Conservation (phyloP, 2,888 invertebrate genomes). For the Aradus depressus region DNA sequence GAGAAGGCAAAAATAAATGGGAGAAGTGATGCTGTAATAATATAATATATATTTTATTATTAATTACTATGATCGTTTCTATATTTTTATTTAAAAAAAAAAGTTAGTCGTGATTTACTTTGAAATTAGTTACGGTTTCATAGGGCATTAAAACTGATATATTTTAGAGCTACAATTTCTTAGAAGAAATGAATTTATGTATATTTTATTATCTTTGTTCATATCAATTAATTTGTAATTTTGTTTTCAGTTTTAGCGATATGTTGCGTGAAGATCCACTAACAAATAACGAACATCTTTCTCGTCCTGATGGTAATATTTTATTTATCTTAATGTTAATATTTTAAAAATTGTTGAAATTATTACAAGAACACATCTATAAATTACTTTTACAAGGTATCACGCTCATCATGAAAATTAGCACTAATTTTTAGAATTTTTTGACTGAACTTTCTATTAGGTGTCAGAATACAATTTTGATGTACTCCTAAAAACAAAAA, state of each 20-base stretch:
- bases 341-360: no score
- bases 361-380: no score
- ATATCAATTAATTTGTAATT: not conserved
- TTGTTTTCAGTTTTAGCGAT: constrained; percentile 3
- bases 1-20: no score
- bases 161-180: not conserved
- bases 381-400: no score
- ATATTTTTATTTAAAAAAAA: not conserved
- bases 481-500: no score
- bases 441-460: no score
- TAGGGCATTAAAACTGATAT: not conserved
- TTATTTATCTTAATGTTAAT: not conserved
- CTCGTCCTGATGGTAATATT: constrained; percentile 12
- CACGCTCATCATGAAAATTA: no score
- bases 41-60: no score
- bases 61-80: constrained; percentile 1
- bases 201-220: no score
- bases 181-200: not conserved
- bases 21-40: no score
- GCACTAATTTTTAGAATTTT: no score
- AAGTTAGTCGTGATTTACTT: not conserved
- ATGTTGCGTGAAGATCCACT: constrained; percentile 10
- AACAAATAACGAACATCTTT: constrained; percentile 4
- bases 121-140: not conserved
- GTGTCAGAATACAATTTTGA: no score